Conservation (phyloP, 2,113 vertebrate genomes). For the Ageneiosus marmoratus region DNA sequence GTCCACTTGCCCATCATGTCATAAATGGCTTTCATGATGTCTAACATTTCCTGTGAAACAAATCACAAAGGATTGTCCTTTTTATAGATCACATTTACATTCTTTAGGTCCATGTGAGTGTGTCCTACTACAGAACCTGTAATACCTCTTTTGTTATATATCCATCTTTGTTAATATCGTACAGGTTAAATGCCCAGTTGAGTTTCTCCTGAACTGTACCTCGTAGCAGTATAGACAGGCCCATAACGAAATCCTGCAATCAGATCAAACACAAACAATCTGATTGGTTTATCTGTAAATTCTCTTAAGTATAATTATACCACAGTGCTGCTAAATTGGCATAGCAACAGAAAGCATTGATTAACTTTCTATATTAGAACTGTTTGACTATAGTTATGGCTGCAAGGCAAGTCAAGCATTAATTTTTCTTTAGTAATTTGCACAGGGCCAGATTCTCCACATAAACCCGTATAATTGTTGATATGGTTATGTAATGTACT, state of each 20-base stretch:
- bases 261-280: constrained; percentile 27
- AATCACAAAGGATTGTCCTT: background rate
- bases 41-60: constrained; percentile 90
- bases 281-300: background rate
- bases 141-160: constrained; percentile 96
- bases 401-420: too few relatives aligned
- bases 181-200: constrained; percentile 98
- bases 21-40: constrained; percentile 98
- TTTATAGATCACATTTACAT: background rate
- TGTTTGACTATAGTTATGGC: background rate
- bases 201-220: constrained; percentile 96
- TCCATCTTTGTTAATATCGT: constrained; percentile 99
- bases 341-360: background rate
- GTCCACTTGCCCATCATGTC: constrained; percentile 99
- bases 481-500: background rate
- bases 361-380: background rate
- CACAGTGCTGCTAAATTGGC: background rate
- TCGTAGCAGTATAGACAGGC: constrained; percentile 93
- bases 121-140: background rate
- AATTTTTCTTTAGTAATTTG: background rate
- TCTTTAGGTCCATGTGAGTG: background rate
- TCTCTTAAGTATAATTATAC: background rate
- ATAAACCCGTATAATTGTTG: background rate
- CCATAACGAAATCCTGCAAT: constrained; percentile 92
- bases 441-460: background rate